Conservation (phyloP, 2,888 invertebrate species). For the Clepsis dumicolana region DNA sequence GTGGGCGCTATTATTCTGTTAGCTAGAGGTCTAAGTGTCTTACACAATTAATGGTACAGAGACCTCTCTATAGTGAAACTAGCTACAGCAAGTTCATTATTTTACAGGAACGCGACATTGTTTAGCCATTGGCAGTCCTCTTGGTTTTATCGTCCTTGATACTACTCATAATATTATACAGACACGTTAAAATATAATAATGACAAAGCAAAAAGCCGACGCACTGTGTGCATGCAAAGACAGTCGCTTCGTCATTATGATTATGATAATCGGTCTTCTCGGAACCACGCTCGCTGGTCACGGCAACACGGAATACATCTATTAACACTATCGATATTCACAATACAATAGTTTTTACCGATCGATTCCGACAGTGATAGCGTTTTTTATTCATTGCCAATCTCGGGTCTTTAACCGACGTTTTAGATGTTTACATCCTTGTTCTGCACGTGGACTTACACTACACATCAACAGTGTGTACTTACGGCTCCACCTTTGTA, state of each 20-base stretch:
- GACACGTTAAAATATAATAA: neutral
- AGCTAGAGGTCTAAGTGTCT: too few species aligned
- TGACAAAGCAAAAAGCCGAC: neutral
- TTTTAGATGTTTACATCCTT: slow-evolving; percentile 29
- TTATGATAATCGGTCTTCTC: slow-evolving; percentile 3
- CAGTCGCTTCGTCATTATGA: slow-evolving; percentile 24
- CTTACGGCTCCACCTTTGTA: too few species aligned
- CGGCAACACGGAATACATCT: neutral
- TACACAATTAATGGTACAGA: too few species aligned
- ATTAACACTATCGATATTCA: neutral
- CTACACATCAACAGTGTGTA: neutral
- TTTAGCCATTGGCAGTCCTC: too few species aligned
- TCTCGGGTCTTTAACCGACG: slow-evolving; percentile 32
- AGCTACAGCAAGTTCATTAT: too few species aligned
- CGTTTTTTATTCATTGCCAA: slow-evolving; percentile 15
- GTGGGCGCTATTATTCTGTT: too few species aligned
- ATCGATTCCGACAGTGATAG: slow-evolving; percentile 14
- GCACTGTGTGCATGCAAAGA: neutral
- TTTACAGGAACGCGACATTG: too few species aligned
- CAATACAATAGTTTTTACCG: slow-evolving; percentile 1
- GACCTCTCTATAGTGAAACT: too few species aligned
- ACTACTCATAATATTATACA: neutral
- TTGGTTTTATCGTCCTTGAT: too few species aligned
- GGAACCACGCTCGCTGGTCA: slow-evolving; percentile 10
- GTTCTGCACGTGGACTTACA: slow-evolving; percentile 12